phyloP scores from a whole-genome alignment of 53 echinoderm and acorn worm genomes.

The Crossaster papposus region DNA sequence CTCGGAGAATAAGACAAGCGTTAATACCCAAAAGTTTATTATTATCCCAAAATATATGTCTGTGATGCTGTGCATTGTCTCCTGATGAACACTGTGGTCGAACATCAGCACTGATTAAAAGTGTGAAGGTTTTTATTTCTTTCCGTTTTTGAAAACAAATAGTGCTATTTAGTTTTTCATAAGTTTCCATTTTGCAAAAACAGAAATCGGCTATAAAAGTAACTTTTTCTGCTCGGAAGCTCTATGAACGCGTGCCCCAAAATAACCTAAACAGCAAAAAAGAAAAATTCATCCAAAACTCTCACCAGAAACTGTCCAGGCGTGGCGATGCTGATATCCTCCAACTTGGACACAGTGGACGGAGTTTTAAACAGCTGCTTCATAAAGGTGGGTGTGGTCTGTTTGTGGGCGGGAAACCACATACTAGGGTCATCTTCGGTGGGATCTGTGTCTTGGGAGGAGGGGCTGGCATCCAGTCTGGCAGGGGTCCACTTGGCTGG shows the following conservation, averaged over 20 bases:
- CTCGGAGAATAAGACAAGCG: too few species aligned
- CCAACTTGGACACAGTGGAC: constrained; percentile 41
- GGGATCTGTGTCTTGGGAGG: not conserved
- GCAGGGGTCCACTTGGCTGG: not conserved
- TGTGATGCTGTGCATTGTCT: too few species aligned
- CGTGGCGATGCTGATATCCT: constrained; percentile 39
- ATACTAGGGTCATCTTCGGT: constrained; percentile 42
- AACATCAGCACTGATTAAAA: too few species aligned
- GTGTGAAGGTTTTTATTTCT: too few species aligned
- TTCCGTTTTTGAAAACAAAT: too few species aligned
- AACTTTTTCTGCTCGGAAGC: not conserved
- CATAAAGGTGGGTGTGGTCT: constrained; percentile 72
- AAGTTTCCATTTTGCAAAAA: too few species aligned
- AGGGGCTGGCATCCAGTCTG: constrained; percentile 13
- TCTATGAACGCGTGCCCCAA: not conserved
- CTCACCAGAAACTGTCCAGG: constrained; percentile 51
- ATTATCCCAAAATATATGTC: too few species aligned
- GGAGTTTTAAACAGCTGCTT: constrained; percentile 87
- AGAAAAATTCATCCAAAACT: not conserved
- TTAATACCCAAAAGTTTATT: too few species aligned
- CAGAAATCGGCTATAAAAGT: too few species aligned
- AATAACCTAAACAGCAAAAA: not conserved
- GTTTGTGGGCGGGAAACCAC: constrained; percentile 55
- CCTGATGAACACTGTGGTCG: too few species aligned
- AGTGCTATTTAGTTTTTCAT: too few species aligned